phyloP scores from a whole-genome alignment of 1,140 invertebrate genomes.

The Diorhabda elongata region DNA sequence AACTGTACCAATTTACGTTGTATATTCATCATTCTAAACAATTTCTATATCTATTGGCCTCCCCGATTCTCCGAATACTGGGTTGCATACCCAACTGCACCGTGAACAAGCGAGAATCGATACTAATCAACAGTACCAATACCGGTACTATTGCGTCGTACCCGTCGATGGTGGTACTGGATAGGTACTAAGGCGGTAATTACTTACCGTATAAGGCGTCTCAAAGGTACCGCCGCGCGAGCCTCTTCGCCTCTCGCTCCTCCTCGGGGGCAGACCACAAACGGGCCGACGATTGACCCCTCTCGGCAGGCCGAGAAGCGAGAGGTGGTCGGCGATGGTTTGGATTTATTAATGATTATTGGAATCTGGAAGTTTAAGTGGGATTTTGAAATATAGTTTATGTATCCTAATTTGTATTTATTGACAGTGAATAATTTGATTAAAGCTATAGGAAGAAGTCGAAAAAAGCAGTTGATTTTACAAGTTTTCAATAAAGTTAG shows the following conservation, averaged over 20 bases:
- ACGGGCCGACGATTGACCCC: constrained; percentile 27
- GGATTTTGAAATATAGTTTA: background rate
- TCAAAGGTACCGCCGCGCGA: constrained; percentile 47
- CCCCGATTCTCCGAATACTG: background rate
- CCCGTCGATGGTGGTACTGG: constrained; percentile 34
- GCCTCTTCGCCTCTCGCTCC: constrained; percentile 31
- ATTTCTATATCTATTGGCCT: no score
- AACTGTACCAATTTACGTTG: no score
- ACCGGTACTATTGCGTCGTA: constrained; percentile 5
- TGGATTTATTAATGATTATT: constrained; percentile 40
- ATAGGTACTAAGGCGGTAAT: constrained; percentile 43
- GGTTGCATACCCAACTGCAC: background rate
- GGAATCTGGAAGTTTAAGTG: constrained; percentile 25
- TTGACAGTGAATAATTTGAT: background rate
- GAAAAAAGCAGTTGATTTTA: background rate
- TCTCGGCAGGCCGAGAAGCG: constrained; percentile 16
- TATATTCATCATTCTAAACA: no score
- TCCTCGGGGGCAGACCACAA: constrained; percentile 23
- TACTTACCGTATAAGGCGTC: constrained; percentile 48
- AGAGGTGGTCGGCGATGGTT: constrained; percentile 16
- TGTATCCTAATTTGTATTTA: background rate
- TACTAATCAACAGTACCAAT: background rate
- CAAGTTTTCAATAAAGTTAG: background rate
- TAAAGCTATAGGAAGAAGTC: background rate
- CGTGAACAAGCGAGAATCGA: background rate